Evolutionary conservation across 1,140 invertebrate species (phyloP), one percentile per base, ranked within the genome.

Genomic region (Drosophila fuyamai): DNA sequence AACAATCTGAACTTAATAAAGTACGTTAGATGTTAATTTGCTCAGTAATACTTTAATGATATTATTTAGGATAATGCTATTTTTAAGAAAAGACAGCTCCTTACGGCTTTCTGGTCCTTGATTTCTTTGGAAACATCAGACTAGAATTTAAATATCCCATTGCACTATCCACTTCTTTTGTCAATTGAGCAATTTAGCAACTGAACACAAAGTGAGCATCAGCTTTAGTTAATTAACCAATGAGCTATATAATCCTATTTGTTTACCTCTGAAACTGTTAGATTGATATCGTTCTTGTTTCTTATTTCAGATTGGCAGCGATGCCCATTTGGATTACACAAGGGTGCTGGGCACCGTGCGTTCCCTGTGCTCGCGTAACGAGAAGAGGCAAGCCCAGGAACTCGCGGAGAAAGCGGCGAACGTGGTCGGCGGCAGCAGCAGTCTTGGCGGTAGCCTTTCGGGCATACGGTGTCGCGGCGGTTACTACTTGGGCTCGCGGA

Each of bases 401-500:
- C 53, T 88, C 18, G 75, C 79, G 36, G 90, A 88, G 58, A 88
- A 91, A 61, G 92, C 92, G 63, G 93, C 91, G 57, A 85, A 72
- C 48, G 92, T 93, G 76, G 79, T 79, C 85, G 70, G 92, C 82
- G 41, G 73, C 63, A 18, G 43, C 43, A 44, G 35, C 43, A 77
- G 83, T 16, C 41, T 27, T 44, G 48, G 55, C 41, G 35, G 41
- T 41, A 56, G 79, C 74, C 61, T 55, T 43, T 61, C 40, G 27
- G 59, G 51, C 9, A 51, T 60, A 36, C 81, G 90, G 71, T 81
- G 85, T 81, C 90, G 92, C 65, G 90, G 91, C 79, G 81, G 93
- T 75, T 93, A 92, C 85, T 93, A 93, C 84, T 92, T 93, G 84
- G 94, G 93, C 60, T 94, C 94, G 58, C 93, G 95, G 85, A 95